Percentiles rank a stretch among this genome's conserved stretches.
phyloP scores from a whole-genome alignment of 1,140 invertebrate species.

The Palaemon carinicauda region DNA sequence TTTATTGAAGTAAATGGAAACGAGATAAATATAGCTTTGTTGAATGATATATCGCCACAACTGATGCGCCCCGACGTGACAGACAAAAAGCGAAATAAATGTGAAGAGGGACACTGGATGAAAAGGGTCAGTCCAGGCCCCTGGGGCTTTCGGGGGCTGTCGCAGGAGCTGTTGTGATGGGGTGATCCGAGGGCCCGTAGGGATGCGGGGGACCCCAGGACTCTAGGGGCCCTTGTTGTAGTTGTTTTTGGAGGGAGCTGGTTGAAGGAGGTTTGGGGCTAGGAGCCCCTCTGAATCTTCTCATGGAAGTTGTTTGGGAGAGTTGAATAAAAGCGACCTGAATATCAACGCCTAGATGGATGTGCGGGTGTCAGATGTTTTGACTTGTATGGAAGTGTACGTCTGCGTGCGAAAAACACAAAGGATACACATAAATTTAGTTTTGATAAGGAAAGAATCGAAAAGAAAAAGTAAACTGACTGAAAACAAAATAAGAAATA shows the following conservation, averaged over 20 bases:
- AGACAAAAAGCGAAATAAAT: constrained; percentile 52
- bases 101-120: constrained; percentile 29
- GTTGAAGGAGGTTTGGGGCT: background rate
- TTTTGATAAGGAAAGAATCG: too few species aligned
- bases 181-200: too few species aligned
- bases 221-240: too few species aligned
- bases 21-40: constrained; percentile 53
- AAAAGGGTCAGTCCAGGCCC: background rate
- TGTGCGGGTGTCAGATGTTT: constrained; percentile 14
- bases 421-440: too few species aligned
- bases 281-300: background rate
- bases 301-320: background rate
- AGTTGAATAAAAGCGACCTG: background rate
- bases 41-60: constrained; percentile 44
- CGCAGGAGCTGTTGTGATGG: too few species aligned
- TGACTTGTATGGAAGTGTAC: too few species aligned
- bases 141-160: background rate
- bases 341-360: constrained; percentile 9
- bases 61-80: constrained; percentile 48
- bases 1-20: constrained; percentile 47
- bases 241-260: too few species aligned
- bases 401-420: too few species aligned
- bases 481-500: too few species aligned
- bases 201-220: too few species aligned
- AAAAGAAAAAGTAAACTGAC: too few species aligned